Percentiles rank a stretch among this genome's conserved stretches.
phyloP scores from a whole-genome alignment of 2,888 invertebrate genomes.

The Drosophila macrospina region DNA sequence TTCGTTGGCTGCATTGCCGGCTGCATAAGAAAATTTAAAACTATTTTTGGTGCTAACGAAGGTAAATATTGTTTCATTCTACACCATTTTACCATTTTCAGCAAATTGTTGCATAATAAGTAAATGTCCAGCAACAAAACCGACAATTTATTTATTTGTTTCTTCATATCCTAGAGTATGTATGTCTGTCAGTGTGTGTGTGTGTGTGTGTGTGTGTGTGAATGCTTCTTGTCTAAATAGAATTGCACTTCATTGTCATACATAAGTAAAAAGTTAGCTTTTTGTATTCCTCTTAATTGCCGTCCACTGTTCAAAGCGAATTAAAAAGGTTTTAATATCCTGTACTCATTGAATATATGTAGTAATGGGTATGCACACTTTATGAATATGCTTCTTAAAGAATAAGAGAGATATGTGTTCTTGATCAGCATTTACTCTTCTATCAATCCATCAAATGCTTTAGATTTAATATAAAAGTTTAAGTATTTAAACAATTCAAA shows the following conservation, averaged over 20 bases:
- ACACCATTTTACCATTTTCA: slow-evolving; percentile 37
- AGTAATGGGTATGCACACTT: not conserved
- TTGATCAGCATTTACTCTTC: too few species aligned
- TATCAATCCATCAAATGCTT: not conserved
- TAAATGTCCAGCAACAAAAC: slow-evolving; percentile 34
- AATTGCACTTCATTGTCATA: slow-evolving; percentile 40
- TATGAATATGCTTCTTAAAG: too few species aligned
- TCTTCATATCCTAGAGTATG: not conserved
- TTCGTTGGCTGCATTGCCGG: slow-evolving; percentile 68
- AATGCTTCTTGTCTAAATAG: slow-evolving; percentile 44
- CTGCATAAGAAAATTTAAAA: slow-evolving; percentile 66
- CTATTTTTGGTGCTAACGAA: slow-evolving; percentile 76
- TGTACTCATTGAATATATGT: not conserved
- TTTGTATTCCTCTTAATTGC: slow-evolving; percentile 57
- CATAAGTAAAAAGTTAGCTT: slow-evolving; percentile 20
- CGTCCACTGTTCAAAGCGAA: slow-evolving; percentile 27
- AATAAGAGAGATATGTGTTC: too few species aligned
- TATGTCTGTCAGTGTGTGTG: not conserved
- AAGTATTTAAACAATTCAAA: too few species aligned
- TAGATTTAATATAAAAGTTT: too few species aligned
- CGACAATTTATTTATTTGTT: slow-evolving; percentile 22
- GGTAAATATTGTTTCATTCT: slow-evolving; percentile 77
- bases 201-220: too few species aligned
- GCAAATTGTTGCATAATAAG: slow-evolving; percentile 62
- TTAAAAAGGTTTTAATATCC: slow-evolving; percentile 18